Percentiles rank a stretch among this genome's conserved stretches.
These are phyloP conservation scores for Rhodeus uyekii DNA, from an alignment of 2,797 vertebrate genomes.

Conservation along the genomic window DNA sequence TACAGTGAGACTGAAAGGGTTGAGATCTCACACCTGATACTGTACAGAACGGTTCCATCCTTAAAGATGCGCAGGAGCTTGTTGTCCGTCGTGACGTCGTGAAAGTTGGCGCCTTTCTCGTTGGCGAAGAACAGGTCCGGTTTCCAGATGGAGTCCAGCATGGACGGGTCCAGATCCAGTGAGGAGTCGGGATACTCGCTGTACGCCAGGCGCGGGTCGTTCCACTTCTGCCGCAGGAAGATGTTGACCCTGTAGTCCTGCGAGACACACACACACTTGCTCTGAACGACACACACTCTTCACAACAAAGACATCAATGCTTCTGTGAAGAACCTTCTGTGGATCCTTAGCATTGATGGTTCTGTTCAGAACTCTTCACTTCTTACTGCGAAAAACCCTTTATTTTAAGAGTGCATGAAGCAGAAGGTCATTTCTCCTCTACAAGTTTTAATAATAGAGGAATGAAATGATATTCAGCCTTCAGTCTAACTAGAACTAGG, in stretches of 20 bases:
- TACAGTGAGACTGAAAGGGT: too few relatives aligned
- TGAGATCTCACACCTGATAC: conserved; percentile 84
- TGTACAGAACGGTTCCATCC: conserved; percentile 95
- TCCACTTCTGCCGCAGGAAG: conserved; percentile 98
- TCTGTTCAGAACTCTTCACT: too few relatives aligned
- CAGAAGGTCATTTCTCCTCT: not conserved
- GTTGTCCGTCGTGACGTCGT: conserved; percentile 98
- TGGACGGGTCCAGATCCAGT: conserved; percentile 96
- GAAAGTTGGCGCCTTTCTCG: conserved; percentile 98
- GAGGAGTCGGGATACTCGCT: conserved; percentile 97
- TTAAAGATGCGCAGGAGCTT: conserved; percentile 97
- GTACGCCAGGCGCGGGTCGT: conserved; percentile 93
- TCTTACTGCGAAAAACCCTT: not conserved
- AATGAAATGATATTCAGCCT: not conserved
- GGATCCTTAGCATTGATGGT: too few relatives aligned
- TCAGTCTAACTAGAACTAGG: not conserved
- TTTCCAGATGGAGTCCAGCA: conserved; percentile 99
- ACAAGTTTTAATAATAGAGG: not conserved
- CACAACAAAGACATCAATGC: not conserved
- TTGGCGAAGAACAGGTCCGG: conserved; percentile 99
- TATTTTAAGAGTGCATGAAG: not conserved
- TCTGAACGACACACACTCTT: not conserved
- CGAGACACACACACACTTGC: conserved; percentile 34
- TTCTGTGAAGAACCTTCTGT: not conserved
- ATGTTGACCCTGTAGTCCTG: conserved; percentile 99